phyloP scores from a whole-genome alignment of 2,888 invertebrate genomes.

The Nephrotoma guestfalica region DNA sequence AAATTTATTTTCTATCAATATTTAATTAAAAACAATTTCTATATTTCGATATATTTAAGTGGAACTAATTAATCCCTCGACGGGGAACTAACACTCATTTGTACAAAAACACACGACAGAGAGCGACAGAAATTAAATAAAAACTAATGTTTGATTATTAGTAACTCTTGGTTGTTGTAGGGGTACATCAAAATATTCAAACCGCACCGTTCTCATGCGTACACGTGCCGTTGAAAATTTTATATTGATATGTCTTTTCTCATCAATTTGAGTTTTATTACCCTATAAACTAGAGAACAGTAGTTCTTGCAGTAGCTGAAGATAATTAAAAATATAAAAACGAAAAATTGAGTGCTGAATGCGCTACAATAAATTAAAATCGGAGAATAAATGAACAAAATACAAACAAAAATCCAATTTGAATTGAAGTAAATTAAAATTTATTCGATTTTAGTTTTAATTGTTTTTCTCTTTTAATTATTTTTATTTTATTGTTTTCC shows the following conservation, averaged over 20 bases:
- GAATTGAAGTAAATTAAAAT: not conserved
- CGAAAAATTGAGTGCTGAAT: not conserved
- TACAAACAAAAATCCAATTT: not conserved
- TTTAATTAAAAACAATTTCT: not conserved
- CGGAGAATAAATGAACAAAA: not conserved
- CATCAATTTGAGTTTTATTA: too few species aligned
- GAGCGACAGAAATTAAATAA: too few species aligned
- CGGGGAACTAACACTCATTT: not conserved
- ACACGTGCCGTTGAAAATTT: too few species aligned
- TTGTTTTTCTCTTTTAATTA: not conserved
- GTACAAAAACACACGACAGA: too few species aligned
- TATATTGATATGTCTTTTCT: too few species aligned
- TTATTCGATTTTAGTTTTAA: not conserved
- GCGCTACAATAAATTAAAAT: not conserved
- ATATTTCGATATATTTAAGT: not conserved
- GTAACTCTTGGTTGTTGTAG: too few species aligned
- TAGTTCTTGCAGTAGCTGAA: not conserved
- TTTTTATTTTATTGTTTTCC: not conserved
- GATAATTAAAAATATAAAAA: not conserved
- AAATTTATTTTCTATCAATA: not conserved
- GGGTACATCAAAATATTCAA: too few species aligned
- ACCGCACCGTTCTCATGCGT: too few species aligned
- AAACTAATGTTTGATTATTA: too few species aligned
- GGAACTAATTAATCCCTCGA: not conserved
- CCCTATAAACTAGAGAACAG: too few species aligned